Evolutionary conservation across 2,797 vertebrate genomes (phyloP), one percentile per base, ranked within the genome.

Genomic region (Psittacula echo): DNA sequence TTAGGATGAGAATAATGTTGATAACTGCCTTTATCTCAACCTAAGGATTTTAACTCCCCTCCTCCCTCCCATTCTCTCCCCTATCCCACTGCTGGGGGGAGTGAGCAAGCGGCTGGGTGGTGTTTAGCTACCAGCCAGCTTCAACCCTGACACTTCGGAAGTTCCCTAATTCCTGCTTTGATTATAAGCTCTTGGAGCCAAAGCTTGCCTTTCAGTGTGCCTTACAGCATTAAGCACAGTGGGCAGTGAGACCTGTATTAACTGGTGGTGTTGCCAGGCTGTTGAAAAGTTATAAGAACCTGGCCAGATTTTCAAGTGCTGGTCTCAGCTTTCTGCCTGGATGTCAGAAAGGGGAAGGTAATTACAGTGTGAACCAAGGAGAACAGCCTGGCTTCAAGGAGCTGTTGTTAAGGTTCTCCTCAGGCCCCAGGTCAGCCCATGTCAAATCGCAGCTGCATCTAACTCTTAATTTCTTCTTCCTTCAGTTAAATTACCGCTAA

Each of bases 381-480:
- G 81, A 89, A 5, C 72, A 78, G 79, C 39, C 42, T 79, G 77
- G 34, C 56, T 45, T 50, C 37, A 58, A 86, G 73, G 79, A 93
- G 74, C 48, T 68, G 39, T 62, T 6, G 4, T 64, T 72, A 50
- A 64, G 53, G 83, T 75, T 89, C 73, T 96, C 64, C 32, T 89
- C 62, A 66, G 93, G 85, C 82, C 54, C 58, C 50, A 32, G 81
- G 75, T 82, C 84, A 95, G 51, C 72, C 73, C 17, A 8, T 50
- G 53, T 64, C 85, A 92, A 84, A 88, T 96, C 76, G 88, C 90
- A 93, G 88, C 91, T 89, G 64, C 39, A 66, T 80, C 80, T 71
- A 37, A 42, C 50, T 89, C 88, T 89, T 29, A 27, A 91, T 92
- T 85, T 95, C 80, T 81, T 94, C 62, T 20, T 95, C 22, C 50